phyloP scores from a whole-genome alignment of 2,797 vertebrate species.

The Girardinus metallicus region DNA sequence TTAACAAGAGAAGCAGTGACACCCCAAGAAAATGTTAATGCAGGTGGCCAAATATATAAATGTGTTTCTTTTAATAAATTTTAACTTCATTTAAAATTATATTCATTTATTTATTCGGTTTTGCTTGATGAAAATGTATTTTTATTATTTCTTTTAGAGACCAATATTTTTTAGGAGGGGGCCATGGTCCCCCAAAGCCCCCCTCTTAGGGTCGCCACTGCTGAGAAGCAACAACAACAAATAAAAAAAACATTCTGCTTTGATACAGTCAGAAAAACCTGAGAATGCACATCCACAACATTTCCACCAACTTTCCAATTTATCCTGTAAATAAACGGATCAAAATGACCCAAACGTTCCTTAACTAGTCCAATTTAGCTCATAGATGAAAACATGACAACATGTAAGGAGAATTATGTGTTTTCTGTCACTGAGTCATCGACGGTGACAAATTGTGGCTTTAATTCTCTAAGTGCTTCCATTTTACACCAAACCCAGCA shows the following conservation, averaged over 20 bases:
- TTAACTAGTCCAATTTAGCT: background rate
- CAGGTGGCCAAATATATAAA: too few species aligned
- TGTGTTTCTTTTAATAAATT: too few species aligned
- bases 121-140: too few species aligned
- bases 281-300: slow-evolving; percentile 26
- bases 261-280: slow-evolving; percentile 32
- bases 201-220: too few species aligned
- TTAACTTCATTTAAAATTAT: too few species aligned
- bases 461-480: background rate
- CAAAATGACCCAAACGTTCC: background rate
- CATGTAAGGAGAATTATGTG: background rate
- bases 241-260: background rate
- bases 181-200: too few species aligned
- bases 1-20: background rate
- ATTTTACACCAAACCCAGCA: background rate
- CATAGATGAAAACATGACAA: background rate
- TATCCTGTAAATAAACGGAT: background rate
- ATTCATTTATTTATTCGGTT: too few species aligned
- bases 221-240: background rate
- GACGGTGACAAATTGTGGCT: background rate
- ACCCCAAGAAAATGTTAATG: too few species aligned
- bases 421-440: background rate
- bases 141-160: too few species aligned
- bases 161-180: too few species aligned
- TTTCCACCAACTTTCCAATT: background rate